Evolutionary conservation across 2,797 vertebrate species (phyloP).

Genomic region (Vultur gryphus): DNA sequence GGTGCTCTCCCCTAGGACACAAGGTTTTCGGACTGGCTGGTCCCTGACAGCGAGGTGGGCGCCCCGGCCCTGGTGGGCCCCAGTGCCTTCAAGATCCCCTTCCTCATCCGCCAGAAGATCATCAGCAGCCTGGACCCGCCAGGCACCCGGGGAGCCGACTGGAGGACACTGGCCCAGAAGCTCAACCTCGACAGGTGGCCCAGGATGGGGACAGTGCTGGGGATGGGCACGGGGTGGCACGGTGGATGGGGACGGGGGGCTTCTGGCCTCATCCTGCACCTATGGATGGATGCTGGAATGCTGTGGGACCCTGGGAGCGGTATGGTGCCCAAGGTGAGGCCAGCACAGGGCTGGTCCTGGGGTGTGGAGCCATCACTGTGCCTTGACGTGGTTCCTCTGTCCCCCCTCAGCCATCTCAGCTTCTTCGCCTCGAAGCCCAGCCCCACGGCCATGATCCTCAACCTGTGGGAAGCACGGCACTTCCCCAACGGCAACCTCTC

Average conservation of each 20-base stretch:
- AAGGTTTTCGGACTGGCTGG: constrained; percentile 85
- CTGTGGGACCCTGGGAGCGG: neutral
- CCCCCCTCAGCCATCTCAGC: constrained; percentile 89
- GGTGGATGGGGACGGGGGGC: accelerated
- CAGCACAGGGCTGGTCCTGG: neutral
- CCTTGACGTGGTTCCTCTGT: neutral
- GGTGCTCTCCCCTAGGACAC: constrained; percentile 78
- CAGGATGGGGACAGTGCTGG: neutral
- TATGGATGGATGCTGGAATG: neutral
- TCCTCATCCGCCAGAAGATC: constrained; percentile 99
- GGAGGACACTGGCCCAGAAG: constrained; percentile 96
- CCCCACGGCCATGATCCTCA: constrained; percentile 96
- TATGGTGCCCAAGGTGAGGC: neutral
- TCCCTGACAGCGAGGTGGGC: constrained; percentile 87
- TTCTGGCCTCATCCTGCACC: neutral
- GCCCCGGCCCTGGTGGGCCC: constrained; percentile 93
- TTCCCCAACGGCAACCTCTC: constrained; percentile 98
- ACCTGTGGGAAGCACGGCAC: constrained; percentile 96
- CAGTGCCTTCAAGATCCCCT: constrained; percentile 99
- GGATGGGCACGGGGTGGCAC: neutral
- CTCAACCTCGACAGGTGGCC: constrained; percentile 93
- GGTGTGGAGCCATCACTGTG: neutral
- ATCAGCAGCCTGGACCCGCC: constrained; percentile 95
- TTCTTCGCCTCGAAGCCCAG: constrained; percentile 96
- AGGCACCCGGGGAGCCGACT: constrained; percentile 92